These are phyloP conservation scores for Noctua pronuba DNA, from an alignment of 2,888 invertebrate genomes.

Conservation along the genomic window DNA sequence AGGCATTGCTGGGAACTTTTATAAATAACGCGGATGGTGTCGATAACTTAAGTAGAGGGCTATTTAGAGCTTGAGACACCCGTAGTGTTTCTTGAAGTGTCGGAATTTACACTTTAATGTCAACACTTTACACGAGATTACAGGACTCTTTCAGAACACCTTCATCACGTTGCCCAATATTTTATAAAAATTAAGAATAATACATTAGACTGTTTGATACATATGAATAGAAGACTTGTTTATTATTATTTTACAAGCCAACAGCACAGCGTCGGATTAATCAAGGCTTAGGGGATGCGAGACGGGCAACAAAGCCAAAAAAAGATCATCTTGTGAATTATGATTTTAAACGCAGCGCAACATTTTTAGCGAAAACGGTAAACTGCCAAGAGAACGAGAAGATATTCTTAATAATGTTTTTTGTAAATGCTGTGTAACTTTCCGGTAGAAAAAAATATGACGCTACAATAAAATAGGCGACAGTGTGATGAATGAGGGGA, in stretches of 20 bases:
- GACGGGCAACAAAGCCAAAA: constrained; percentile 49
- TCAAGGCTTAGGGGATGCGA: constrained; percentile 49
- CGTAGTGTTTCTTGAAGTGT: constrained; percentile 13
- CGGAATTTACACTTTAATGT: constrained; percentile 16
- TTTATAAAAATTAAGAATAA: constrained; percentile 13
- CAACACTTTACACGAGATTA: background rate
- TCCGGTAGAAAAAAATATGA: constrained; percentile 65
- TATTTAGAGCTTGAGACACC: constrained; percentile 47
- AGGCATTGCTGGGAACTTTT: constrained; percentile 46
- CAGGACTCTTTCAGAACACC: constrained; percentile 1
- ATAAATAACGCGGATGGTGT: constrained; percentile 58
- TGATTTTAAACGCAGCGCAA: constrained; percentile 45
- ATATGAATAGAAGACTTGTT: constrained; percentile 32
- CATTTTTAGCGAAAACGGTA: constrained; percentile 36
- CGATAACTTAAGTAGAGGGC: constrained; percentile 51
- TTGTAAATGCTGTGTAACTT: constrained; percentile 57
- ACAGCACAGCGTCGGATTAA: constrained; percentile 47
- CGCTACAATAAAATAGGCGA: constrained; percentile 76
- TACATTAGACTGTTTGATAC: background rate
- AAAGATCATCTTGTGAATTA: constrained; percentile 58
- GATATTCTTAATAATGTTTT: constrained; percentile 53
- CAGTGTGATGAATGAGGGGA: constrained; percentile 79
- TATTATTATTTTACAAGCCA: constrained; percentile 47
- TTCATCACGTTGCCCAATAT: background rate
- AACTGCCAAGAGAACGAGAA: constrained; percentile 45